Evolutionary conservation across 2,113 vertebrate species (phyloP), one percentile per base, ranked within the genome.

Genomic region (Sakesphorus luctuosus): DNA sequence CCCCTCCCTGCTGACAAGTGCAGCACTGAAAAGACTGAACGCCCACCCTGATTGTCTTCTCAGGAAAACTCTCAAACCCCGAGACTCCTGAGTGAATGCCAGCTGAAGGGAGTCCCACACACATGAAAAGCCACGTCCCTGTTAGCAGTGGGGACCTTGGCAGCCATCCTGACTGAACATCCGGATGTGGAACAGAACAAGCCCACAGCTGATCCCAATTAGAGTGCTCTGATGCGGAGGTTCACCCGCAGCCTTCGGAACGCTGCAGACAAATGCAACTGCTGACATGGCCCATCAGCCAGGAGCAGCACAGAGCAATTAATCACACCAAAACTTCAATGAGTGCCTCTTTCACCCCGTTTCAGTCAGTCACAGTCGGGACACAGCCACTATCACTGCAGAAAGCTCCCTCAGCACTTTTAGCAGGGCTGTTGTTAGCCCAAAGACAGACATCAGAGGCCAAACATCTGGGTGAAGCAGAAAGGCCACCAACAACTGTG

Each of bases 21-120:
- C 19, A 65, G 4, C 9, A 6, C 24, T 35, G 11, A 2, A 2
- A 15, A 52, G 29, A 10, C 24, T 11, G 31, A 84, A 21, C 2
- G 23, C 55, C 56, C 75, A 53, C n/a, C 40, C n/a, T 17, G 29
- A 31, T 26, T 19, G 35, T 36, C 35, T 2, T 23, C 56, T 6
- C 0, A 4, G 18, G 62, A 46, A 36, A 88, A 20, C 83, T 50
- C 17, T 24, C 0, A 0, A 58, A 31, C 21, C 49, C 75, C n/a
- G 31, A 14, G 46, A 14, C 20, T 21, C 62, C 84, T 3, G 1
- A 18, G 58, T 2, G 5, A 62, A 47, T 1, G 17, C 14, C 9
- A 3, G 43, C 63, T n/a, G 46, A 29, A 49, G 50, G 35, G 49
- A 74, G 59, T 0, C 72, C 58, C 43, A 10, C 68, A 29, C 36